Evolutionary conservation across 2,797 vertebrate genomes (phyloP).

Genomic region (Notoglanidium macrostoma): DNA sequence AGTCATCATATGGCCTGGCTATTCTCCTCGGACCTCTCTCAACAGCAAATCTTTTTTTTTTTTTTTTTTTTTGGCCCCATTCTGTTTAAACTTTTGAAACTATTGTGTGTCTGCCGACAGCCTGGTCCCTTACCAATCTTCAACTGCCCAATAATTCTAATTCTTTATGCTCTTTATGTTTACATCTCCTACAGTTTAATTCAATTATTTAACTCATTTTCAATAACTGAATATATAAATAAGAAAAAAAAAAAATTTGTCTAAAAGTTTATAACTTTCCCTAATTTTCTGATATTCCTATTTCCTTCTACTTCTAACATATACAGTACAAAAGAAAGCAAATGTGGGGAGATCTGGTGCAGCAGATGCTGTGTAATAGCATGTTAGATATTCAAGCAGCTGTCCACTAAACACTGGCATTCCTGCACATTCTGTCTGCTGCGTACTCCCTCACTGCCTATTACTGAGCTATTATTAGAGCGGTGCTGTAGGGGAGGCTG

Average conservation of each 20-base stretch:
- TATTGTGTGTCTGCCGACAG: not conserved
- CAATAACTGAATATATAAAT: not conserved
- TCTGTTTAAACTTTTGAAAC: not conserved
- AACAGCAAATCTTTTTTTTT: not conserved
- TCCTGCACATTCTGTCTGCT: constrained; percentile 42
- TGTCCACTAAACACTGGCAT: constrained; percentile 59
- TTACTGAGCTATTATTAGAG: constrained; percentile 53
- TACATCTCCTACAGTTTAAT: not conserved
- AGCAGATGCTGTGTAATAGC: constrained; percentile 37
- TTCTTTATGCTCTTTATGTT: not conserved
- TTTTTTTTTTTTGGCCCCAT: no score
- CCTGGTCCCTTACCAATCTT: not conserved
- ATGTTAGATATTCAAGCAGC: constrained; percentile 52
- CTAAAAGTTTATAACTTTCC: not conserved
- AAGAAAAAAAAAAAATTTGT: not conserved
- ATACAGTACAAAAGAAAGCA: not conserved
- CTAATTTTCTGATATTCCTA: not conserved
- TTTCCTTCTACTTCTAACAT: not conserved
- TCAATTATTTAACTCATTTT: not conserved
- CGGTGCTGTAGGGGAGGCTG: constrained; percentile 36
- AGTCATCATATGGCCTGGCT: not conserved
- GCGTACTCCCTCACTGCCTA: constrained; percentile 28
- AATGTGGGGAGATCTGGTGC: constrained; percentile 1
- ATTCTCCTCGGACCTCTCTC: not conserved
- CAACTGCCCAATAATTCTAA: not conserved